These are phyloP conservation scores for Amazonetta brasiliensis DNA, from an alignment of 2,797 vertebrate genomes.

Conservation along the genomic window DNA sequence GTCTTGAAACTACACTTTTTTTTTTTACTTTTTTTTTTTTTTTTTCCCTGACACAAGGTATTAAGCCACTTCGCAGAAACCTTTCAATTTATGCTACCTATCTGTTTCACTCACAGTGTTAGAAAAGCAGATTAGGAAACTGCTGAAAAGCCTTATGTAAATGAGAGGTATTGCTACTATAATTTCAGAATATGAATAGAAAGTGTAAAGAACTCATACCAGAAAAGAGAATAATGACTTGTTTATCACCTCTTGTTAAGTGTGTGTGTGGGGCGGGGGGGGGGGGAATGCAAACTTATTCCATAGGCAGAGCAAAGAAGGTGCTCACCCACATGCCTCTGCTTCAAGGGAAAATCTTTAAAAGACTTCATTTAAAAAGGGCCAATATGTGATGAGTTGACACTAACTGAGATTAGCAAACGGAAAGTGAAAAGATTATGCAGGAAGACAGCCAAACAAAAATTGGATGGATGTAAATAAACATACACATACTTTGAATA, in stretches of 20 bases:
- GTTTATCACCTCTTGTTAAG: neutral
- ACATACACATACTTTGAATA: neutral
- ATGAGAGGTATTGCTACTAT: neutral
- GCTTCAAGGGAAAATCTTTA: neutral
- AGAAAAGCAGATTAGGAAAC: neutral
- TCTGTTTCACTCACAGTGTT: neutral
- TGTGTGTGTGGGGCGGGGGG: neutral
- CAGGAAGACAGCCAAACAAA: neutral
- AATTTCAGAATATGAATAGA: neutral
- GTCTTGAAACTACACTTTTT: neutral
- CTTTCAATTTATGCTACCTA: neutral
- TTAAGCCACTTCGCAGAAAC: neutral
- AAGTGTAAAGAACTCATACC: neutral
- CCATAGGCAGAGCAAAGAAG: neutral
- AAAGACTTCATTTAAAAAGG: neutral
- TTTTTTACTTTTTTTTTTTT: neutral
- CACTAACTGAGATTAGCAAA: neutral
- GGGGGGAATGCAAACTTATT: neutral
- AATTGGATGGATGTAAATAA: neutral
- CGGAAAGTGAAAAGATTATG: neutral
- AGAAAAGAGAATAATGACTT: neutral
- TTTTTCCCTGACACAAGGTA: neutral
- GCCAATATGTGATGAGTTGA: neutral
- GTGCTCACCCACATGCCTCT: accelerated
- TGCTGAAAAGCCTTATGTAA: neutral